Conservation (phyloP, 2,888 invertebrate genomes). For the Agrotis segetum region DNA sequence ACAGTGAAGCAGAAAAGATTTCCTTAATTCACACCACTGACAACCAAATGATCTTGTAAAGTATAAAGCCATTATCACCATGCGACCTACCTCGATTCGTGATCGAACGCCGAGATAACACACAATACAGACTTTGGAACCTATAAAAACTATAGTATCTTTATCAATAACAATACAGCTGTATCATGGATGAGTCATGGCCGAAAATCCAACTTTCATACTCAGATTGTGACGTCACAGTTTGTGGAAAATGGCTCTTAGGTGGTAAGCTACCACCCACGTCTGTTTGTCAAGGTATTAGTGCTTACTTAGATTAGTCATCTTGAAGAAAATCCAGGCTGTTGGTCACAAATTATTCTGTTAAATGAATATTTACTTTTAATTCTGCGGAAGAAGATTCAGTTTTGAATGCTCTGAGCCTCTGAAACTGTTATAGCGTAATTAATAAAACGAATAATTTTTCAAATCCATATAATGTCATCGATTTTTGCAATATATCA, state of each 20-base stretch:
- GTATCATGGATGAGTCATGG: conserved; percentile 47
- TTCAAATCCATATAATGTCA: too few species aligned
- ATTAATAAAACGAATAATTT: too few species aligned
- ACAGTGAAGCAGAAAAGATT: too few species aligned
- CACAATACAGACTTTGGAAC: conserved; percentile 32
- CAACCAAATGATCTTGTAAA: conserved; percentile 19
- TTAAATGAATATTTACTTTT: too few species aligned
- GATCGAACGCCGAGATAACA: conserved; percentile 39
- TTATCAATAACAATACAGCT: conserved; percentile 30
- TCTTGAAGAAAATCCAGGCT: conserved; percentile 22
- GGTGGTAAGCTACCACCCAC: conserved; percentile 11
- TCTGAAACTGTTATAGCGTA: too few species aligned
- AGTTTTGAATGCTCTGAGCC: too few species aligned
- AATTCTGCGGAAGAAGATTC: too few species aligned
- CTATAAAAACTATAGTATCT: conserved; percentile 47
- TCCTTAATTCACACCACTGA: not conserved
- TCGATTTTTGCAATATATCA: too few species aligned
- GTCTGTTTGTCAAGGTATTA: conserved; percentile 25
- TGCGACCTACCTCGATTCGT: conserved; percentile 16
- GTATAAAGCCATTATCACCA: conserved; percentile 21
- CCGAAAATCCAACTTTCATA: conserved; percentile 45
- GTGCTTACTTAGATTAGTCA: conserved; percentile 47
- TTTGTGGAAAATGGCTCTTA: conserved; percentile 49
- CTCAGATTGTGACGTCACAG: conserved; percentile 43
- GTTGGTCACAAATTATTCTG: not conserved